A percentile compares a stretch with the other conserved stretches of the same genome.
Evolutionary conservation across 1,140 invertebrate species (phyloP).

Genomic region (Leptonema lineaticorne): DNA sequence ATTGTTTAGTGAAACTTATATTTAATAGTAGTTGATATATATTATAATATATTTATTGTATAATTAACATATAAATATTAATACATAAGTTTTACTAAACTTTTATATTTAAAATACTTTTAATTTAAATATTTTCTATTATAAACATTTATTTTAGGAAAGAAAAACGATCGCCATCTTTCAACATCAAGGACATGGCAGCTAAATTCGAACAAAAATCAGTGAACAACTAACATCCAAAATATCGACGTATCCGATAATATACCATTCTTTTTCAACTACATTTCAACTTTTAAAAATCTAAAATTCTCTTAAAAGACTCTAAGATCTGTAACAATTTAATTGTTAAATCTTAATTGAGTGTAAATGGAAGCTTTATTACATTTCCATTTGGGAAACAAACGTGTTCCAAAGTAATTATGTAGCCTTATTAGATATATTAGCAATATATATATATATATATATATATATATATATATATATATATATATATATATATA

Average conservation of each 20-base stretch:
- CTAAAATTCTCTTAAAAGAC: too few relatives aligned
- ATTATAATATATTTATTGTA: neutral
- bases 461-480: too few relatives aligned
- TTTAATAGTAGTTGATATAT: neutral
- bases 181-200: constrained; percentile 75
- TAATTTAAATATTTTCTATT: too few relatives aligned
- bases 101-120: too few relatives aligned
- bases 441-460: too few relatives aligned
- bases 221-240: constrained; percentile 3
- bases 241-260: neutral
- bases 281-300: too few relatives aligned
- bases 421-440: constrained; percentile 10
- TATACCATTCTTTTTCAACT: too few relatives aligned
- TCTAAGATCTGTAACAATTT: neutral
- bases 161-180: constrained; percentile 66
- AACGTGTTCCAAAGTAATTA: constrained; percentile 5
- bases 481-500: too few relatives aligned
- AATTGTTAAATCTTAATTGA: neutral
- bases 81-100: too few relatives aligned
- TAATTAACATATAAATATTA: too few relatives aligned
- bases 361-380: neutral
- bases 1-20: neutral
- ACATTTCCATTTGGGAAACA: neutral
- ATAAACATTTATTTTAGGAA: too few relatives aligned
- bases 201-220: constrained; percentile 69